These are phyloP conservation scores for Eristalis pertinax DNA, from an alignment of 2,888 invertebrate genomes.

Conservation along the genomic window DNA sequence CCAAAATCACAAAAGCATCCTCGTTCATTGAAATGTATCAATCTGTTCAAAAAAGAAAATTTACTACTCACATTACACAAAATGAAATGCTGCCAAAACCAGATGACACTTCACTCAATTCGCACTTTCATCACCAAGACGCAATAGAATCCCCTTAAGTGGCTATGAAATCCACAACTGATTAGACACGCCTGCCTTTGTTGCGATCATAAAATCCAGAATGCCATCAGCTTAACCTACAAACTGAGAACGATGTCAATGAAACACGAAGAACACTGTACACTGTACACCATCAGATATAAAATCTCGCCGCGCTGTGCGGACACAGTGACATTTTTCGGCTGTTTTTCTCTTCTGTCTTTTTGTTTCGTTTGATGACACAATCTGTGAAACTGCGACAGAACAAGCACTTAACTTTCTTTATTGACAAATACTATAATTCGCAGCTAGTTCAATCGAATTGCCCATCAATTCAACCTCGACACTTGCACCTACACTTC, in stretches of 20 bases:
- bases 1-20: not conserved
- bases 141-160: not conserved
- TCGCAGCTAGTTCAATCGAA: conserved; percentile 38
- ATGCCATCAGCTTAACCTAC: not conserved
- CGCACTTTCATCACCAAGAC: not conserved
- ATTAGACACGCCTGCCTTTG: not conserved
- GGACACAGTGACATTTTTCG: no score
- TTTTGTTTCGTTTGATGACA: not conserved
- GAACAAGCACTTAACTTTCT: not conserved
- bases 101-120: conserved; percentile 1
- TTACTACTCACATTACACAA: not conserved
- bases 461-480: conserved; percentile 14
- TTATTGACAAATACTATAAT: conserved; percentile 44
- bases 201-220: not conserved
- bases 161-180: not conserved
- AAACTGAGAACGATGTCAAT: not conserved
- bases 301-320: not conserved
- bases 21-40: not conserved
- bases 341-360: not conserved
- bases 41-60: not conserved
- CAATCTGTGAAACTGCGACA: not conserved
- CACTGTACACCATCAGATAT: not conserved
- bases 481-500: not conserved
- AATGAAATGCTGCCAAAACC: not conserved
- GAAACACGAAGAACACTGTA: not conserved